Percentiles rank a stretch among this genome's conserved stretches.
Evolutionary conservation across 1,140 invertebrate species (phyloP).

Genomic region (Aphaenogaster ashmeadi): DNA sequence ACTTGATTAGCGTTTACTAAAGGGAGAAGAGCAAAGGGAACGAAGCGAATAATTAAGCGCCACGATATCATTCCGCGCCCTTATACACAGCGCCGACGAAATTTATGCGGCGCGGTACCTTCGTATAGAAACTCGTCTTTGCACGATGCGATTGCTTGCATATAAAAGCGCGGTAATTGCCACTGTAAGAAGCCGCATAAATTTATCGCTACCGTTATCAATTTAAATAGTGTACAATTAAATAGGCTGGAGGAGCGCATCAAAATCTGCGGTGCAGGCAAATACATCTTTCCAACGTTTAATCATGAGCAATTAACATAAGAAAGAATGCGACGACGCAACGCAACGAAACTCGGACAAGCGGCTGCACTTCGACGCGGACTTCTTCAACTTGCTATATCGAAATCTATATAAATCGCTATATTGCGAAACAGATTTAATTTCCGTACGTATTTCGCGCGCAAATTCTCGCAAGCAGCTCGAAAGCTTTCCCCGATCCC

Average conservation of each 20-base stretch:
- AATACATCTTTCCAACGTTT: conserved; percentile 1
- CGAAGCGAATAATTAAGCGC: conserved; percentile 54
- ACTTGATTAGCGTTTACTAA: conserved; percentile 55
- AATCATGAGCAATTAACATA: background rate
- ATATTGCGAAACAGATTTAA: conserved; percentile 30
- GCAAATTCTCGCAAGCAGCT: conserved; percentile 47
- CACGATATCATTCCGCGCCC: conserved; percentile 53
- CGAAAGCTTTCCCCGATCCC: conserved; percentile 53
- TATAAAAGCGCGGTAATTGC: conserved; percentile 53
- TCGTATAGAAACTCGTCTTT: conserved; percentile 39
- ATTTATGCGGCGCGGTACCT: conserved; percentile 39
- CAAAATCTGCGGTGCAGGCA: background rate
- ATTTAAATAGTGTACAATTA: conserved; percentile 54
- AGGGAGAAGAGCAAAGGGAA: conserved; percentile 35
- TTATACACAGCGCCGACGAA: conserved; percentile 20
- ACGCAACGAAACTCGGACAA: background rate
- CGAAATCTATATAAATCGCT: background rate
- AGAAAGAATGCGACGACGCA: conserved; percentile 7
- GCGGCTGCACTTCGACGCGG: background rate
- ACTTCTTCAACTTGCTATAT: background rate
- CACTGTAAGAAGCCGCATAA: conserved; percentile 28
- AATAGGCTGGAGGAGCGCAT: background rate
- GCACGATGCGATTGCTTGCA: conserved; percentile 54
- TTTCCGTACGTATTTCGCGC: conserved; percentile 36
- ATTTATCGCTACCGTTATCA: conserved; percentile 41